A percentile compares a stretch with the other conserved stretches of the same genome.
Conservation (phyloP, 2,888 invertebrate genomes). For the Lasioglossum vierecki region DNA sequence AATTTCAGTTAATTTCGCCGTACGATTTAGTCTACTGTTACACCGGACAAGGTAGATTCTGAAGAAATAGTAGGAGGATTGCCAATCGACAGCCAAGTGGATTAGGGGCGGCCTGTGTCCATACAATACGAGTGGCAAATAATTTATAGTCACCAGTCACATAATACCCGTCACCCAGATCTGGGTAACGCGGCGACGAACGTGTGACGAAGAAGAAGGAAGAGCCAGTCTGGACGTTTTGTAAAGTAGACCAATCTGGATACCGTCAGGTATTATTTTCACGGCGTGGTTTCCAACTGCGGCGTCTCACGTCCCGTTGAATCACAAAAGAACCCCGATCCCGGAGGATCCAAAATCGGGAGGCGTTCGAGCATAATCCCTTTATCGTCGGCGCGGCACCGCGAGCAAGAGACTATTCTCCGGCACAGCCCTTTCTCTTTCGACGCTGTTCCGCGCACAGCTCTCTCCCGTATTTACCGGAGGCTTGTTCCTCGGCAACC, state of each 20-base stretch:
- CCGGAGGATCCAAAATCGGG: slow-evolving; percentile 50
- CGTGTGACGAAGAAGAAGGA: background rate
- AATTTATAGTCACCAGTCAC: background rate
- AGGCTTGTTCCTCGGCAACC: background rate
- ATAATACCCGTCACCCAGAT: too few species aligned
- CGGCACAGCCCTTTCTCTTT: background rate
- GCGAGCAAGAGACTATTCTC: slow-evolving; percentile 38
- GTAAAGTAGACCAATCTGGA: background rate
- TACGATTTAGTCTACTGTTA: background rate
- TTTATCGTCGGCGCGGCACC: slow-evolving; percentile 64
- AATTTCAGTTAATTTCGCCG: background rate
- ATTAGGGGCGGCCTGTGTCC: background rate
- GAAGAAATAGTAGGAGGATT: background rate
- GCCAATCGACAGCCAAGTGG: background rate
- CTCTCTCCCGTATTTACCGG: background rate
- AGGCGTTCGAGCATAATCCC: slow-evolving; percentile 68
- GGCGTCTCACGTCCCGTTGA: slow-evolving; percentile 50
- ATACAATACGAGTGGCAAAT: background rate
- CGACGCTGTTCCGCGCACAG: background rate
- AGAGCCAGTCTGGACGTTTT: background rate
- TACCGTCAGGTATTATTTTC: slow-evolving; percentile 6
- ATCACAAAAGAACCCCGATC: slow-evolving; percentile 46
- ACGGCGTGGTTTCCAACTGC: background rate
- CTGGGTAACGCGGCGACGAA: too few species aligned
- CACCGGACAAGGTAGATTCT: background rate